phyloP scores from a whole-genome alignment of 2,797 vertebrate species.

The Gastrophryne carolinensis region DNA sequence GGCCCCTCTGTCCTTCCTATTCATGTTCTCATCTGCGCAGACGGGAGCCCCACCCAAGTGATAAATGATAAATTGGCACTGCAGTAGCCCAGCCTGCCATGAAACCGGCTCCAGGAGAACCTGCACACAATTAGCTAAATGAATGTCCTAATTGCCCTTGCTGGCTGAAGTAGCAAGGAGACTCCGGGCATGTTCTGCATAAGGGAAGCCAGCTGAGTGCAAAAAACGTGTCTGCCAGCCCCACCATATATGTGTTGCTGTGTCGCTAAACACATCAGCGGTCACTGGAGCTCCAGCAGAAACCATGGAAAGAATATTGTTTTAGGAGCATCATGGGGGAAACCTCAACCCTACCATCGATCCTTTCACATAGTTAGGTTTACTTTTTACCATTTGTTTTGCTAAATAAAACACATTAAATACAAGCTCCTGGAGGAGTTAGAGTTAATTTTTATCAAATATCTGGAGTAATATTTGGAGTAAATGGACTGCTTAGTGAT shows the following conservation, averaged over 20 bases:
- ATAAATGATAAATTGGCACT: slow-evolving; percentile 51
- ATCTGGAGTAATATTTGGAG: too few relatives aligned
- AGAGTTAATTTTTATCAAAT: too few relatives aligned
- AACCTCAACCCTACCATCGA: neutral
- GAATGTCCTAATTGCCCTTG: slow-evolving; percentile 60
- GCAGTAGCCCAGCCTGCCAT: slow-evolving; percentile 46
- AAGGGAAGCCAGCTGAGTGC: slow-evolving; percentile 3
- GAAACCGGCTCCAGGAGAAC: slow-evolving; percentile 56
- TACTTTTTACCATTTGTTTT: neutral
- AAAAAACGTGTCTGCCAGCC: neutral
- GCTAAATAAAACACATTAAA: too few relatives aligned
- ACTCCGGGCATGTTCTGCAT: slow-evolving; percentile 50
- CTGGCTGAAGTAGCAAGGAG: slow-evolving; percentile 58
- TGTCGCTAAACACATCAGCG: neutral
- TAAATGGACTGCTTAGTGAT: too few relatives aligned
- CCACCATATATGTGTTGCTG: neutral
- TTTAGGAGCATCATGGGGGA: neutral
- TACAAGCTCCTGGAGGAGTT: neutral
- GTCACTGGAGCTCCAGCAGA: neutral
- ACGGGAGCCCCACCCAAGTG: slow-evolving; percentile 33
- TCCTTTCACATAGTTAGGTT: neutral
- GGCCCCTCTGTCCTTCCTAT: slow-evolving; percentile 10
- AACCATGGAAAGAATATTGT: neutral
- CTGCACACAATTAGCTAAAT: slow-evolving; percentile 61
- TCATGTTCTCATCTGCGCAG: slow-evolving; percentile 36